Percentiles rank a stretch among this genome's conserved stretches.
Conservation (phyloP, 2,113 vertebrate genomes). For the Eclectus roratus region DNA sequence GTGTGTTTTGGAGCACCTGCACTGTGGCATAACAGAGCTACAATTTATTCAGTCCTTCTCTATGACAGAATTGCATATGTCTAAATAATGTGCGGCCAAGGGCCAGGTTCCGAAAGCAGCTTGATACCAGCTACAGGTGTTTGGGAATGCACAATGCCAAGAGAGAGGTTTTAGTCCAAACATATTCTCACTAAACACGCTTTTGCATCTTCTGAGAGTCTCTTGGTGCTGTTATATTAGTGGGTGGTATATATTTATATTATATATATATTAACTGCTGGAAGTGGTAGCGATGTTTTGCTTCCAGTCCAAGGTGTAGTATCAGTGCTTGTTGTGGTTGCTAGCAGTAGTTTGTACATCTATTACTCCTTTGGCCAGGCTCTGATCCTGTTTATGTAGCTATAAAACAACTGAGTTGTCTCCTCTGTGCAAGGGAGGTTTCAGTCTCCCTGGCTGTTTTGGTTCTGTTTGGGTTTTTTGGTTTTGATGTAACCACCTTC, state of each 20-base stretch:
- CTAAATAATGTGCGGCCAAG: background rate
- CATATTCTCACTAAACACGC: background rate
- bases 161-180: background rate
- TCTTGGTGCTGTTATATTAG: background rate
- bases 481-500: background rate
- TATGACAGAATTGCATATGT: background rate
- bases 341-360: background rate
- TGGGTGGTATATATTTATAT: background rate
- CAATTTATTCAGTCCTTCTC: background rate
- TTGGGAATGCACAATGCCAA: background rate
- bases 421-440: background rate
- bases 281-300: background rate
- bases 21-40: background rate
- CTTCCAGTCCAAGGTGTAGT: background rate
- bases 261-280: background rate
- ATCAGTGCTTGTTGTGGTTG: background rate
- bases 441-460: background rate
- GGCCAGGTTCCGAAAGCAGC: background rate
- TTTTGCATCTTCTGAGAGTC: background rate
- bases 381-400: background rate
- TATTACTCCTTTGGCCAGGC: background rate
- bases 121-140: background rate
- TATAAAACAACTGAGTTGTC: slow-evolving; percentile 17
- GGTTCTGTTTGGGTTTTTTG: background rate
- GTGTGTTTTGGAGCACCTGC: background rate